Evolutionary conservation across 1,140 invertebrate genomes (phyloP).

Genomic region (Cardiocondyla obscurior): DNA sequence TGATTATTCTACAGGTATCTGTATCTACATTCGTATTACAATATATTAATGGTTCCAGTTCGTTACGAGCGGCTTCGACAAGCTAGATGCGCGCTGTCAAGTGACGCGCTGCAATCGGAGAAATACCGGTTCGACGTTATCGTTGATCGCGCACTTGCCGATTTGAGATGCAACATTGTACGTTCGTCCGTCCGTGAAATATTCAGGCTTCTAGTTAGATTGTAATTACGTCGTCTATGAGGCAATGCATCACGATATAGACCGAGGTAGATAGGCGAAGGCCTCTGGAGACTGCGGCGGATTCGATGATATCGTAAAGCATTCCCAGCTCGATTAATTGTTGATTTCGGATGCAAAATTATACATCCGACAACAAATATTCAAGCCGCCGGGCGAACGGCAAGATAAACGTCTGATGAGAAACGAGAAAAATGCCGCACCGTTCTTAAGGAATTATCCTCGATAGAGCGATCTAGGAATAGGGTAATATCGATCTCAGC

Average conservation of each 20-base stretch:
- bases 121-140: conserved; percentile 25
- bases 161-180: conserved; percentile 38
- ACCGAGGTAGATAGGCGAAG: conserved; percentile 20
- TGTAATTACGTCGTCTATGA: conserved; percentile 65
- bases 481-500: background rate
- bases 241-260: conserved; percentile 58
- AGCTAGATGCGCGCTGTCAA: conserved; percentile 22
- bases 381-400: conserved; percentile 44
- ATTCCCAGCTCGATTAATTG: conserved; percentile 56
- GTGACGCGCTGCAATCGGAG: conserved; percentile 25
- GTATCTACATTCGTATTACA: conserved; percentile 15
- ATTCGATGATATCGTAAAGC: conserved; percentile 34
- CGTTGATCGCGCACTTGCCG: conserved; percentile 22
- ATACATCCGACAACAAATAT: conserved; percentile 45
- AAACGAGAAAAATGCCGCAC: conserved; percentile 43
- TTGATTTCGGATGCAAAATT: conserved; percentile 59
- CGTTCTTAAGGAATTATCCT: conserved; percentile 41
- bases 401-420: conserved; percentile 47
- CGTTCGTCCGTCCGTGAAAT: conserved; percentile 50
- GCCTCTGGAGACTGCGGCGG: conserved; percentile 41
- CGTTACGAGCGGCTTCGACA: conserved; percentile 5
- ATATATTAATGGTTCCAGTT: conserved; percentile 55
- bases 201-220: conserved; percentile 45
- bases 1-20: conserved; percentile 1
- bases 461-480: conserved; percentile 43